Conservation (phyloP, 2,888 invertebrate species). For the Alviniconcha strummeri region DNA sequence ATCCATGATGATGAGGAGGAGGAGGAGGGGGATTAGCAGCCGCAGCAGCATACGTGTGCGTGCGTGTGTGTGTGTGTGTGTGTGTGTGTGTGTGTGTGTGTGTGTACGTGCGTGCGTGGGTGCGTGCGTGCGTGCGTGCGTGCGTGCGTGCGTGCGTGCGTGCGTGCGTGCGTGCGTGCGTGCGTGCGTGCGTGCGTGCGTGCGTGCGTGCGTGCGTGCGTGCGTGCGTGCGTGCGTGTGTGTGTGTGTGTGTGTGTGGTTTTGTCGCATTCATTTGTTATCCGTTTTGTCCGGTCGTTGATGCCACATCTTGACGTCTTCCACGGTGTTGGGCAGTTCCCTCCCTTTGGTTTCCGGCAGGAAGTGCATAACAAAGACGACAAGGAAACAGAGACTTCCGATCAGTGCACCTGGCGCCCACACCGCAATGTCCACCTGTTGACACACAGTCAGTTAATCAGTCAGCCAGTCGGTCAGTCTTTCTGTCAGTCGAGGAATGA, state of each 20-base stretch:
- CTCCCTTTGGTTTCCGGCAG: slow-evolving; percentile 34
- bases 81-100: too few relatives aligned
- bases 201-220: slow-evolving; percentile 5
- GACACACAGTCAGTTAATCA: not conserved
- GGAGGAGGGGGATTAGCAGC: too few relatives aligned
- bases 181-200: not conserved
- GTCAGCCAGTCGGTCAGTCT: not conserved
- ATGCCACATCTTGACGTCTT: slow-evolving; percentile 25
- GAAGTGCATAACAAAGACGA: slow-evolving; percentile 17
- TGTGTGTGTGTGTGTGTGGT: slow-evolving; percentile 23
- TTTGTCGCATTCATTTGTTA: not conserved
- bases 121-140: too few relatives aligned
- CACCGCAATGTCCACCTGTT: not conserved
- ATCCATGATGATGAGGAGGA: too few relatives aligned
- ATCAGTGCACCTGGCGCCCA: slow-evolving; percentile 31
- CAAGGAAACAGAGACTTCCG: slow-evolving; percentile 18
- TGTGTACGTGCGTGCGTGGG: too few relatives aligned
- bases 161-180: not conserved
- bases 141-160: not conserved
- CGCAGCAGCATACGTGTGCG: too few relatives aligned
- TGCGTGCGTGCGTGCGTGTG: slow-evolving; percentile 19
- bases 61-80: too few relatives aligned
- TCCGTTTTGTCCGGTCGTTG: not conserved
- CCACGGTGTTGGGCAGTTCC: slow-evolving; percentile 26
- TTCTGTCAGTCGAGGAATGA: not conserved